phyloP scores from a whole-genome alignment of 2,797 vertebrate species.

The Coranthus polyacanthus region DNA sequence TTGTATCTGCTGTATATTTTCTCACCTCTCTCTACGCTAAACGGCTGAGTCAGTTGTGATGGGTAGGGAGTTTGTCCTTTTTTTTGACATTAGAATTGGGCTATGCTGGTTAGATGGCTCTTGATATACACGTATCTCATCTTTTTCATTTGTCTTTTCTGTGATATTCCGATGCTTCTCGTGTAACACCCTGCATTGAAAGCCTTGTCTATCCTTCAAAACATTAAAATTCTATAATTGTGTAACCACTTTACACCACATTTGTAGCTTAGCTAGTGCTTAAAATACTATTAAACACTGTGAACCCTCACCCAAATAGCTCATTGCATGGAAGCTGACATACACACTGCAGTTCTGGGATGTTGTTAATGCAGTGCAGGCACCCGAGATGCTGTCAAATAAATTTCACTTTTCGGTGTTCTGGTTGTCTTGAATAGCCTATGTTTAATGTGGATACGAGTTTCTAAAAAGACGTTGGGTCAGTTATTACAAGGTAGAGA shows the following conservation, averaged over 20 bases:
- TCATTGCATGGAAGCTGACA: conserved; percentile 14
- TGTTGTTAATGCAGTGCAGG: conserved; percentile 18
- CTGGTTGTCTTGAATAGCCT: conserved; percentile 8
- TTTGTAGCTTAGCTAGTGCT: no score
- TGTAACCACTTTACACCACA: neutral
- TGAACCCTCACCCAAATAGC: neutral
- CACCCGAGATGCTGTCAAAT: conserved; percentile 15
- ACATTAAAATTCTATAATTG: neutral
- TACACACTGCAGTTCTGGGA: neutral
- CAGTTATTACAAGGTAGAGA: conserved; percentile 9
- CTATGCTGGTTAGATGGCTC: neutral
- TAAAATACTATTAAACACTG: no score
- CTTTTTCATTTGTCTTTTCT: neutral
- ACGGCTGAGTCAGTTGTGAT: conserved; percentile 4
- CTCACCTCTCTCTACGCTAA: neutral
- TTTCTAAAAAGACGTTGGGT: neutral
- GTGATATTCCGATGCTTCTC: neutral
- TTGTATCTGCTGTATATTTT: neutral
- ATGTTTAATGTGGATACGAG: conserved; percentile 33
- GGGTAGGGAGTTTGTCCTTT: neutral
- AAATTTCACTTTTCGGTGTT: conserved; percentile 10
- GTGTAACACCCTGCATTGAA: no score
- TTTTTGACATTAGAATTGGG: neutral
- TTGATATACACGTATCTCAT: neutral
- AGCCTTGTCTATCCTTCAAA: neutral